Percentiles rank a stretch among this genome's conserved stretches.
phyloP scores from a whole-genome alignment of 1,140 invertebrate genomes.

The Ladona fulva region DNA sequence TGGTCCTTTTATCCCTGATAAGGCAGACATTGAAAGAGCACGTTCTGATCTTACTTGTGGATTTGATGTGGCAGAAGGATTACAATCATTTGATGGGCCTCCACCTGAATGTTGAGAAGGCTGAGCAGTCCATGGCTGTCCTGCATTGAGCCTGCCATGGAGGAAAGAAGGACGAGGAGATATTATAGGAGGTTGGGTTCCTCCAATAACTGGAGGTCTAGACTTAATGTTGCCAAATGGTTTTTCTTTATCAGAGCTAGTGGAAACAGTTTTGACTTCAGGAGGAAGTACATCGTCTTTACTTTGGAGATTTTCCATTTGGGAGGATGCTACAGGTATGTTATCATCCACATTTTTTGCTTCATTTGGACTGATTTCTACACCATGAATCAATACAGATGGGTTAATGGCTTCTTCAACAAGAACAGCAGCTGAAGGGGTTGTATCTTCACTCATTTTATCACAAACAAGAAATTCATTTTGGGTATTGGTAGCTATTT shows the following conservation, averaged over 20 bases:
- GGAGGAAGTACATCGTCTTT: too few species aligned
- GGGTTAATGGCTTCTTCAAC: not conserved
- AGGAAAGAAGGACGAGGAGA: not conserved
- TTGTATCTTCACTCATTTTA: not conserved
- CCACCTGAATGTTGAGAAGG: not conserved
- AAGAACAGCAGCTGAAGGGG: not conserved
- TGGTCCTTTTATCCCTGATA: not conserved
- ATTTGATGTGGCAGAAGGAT: not conserved
- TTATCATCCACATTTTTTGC: not conserved
- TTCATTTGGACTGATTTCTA: not conserved
- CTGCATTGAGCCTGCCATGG: not conserved
- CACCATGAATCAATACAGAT: not conserved
- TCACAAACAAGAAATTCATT: too few species aligned
- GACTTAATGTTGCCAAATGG: not conserved
- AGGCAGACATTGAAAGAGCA: not conserved
- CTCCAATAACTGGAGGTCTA: not conserved
- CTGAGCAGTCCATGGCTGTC: not conserved
- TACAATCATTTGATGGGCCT: not conserved
- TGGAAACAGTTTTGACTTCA: not conserved
- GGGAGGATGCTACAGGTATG: not conserved
- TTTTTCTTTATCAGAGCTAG: not conserved
- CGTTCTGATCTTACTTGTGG: not conserved
- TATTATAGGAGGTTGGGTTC: not conserved
- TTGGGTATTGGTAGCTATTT: not conserved
- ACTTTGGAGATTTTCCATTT: not conserved